These are phyloP conservation scores for Alsophila aescularia DNA, from an alignment of 2,888 invertebrate genomes.

Conservation along the genomic window DNA sequence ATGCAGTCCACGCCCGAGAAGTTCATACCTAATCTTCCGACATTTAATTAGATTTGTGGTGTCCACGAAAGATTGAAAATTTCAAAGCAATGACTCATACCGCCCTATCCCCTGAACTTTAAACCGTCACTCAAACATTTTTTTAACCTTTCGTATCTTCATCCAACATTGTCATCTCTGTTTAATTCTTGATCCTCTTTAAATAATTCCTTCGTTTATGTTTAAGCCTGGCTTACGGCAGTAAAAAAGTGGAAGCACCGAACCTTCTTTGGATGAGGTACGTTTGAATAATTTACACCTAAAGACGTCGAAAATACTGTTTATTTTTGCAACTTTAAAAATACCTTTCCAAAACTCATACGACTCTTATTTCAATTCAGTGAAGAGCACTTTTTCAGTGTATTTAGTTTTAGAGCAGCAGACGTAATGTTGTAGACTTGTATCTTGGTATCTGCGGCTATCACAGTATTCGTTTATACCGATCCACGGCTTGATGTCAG, in stretches of 20 bases:
- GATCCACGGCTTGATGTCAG: constrained; percentile 47
- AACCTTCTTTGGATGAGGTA: constrained; percentile 68
- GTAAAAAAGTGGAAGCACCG: constrained; percentile 71
- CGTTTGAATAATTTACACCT: constrained; percentile 81
- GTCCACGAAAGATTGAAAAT: not conserved
- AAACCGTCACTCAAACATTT: constrained; percentile 40
- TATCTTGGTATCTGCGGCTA: constrained; percentile 64
- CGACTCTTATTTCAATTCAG: constrained; percentile 33
- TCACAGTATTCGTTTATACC: constrained; percentile 66
- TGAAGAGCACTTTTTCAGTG: constrained; percentile 40
- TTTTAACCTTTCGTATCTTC: constrained; percentile 44
- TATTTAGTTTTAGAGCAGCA: constrained; percentile 16
- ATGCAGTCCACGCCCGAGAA: too few relatives aligned
- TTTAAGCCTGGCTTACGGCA: constrained; percentile 68
- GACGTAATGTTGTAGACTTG: constrained; percentile 44
- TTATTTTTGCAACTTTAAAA: constrained; percentile 46
- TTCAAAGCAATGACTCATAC: not conserved
- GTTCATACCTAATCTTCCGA: too few relatives aligned
- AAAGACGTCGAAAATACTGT: constrained; percentile 66
- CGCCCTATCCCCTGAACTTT: not conserved
- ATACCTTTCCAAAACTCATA: constrained; percentile 9
- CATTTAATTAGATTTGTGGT: too few relatives aligned
- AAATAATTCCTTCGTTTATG: constrained; percentile 72
- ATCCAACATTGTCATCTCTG: constrained; percentile 58
- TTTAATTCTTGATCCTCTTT: constrained; percentile 65